Evolutionary conservation across 2,113 vertebrate genomes (phyloP), one percentile per base, ranked within the genome.

Genomic region (Oreocharis arfaki): DNA sequence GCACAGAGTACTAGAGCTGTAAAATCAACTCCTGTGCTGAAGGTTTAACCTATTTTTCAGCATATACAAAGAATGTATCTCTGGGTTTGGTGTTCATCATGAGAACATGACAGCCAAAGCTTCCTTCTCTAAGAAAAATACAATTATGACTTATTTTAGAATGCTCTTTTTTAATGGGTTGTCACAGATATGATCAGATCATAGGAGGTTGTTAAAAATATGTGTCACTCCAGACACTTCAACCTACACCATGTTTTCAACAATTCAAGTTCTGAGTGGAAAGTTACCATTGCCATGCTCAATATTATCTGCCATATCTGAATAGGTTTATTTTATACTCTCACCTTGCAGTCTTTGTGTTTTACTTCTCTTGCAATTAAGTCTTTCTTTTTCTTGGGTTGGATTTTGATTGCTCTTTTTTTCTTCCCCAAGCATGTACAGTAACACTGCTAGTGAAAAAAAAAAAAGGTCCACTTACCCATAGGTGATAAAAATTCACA

Each of bases 401-500:
- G 24, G 15, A 23, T 50, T 78, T 39, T n/a, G 20, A 27, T 27
- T 74, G 49, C 55, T 46, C 33, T 47, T 30, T 42, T 26, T 69
- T 53, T 24, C 57, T 84, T 73, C 71, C 84, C 63, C 23, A 82
- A 92, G 49, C 46, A 80, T 83, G 91, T 95, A 96, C 49, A 92
- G 82, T 53, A 68, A 71, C 89, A 91, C 77, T 88, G 74, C 59
- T 73, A 41, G 63, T 70, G 57, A 24, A 65, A 67, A 57, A 76
- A 80, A 92, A 91, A 63, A 91, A 68, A 79, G 28, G 92, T 64
- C 19, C 71, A 89, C 73, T 97, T 97, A 96, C 88, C 95, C 57
- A 13, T 59, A 96, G 88, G 97, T 65, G 82, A 98, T 98, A 98
- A 98, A 98, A 98, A 97, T 97, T 96, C 97, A 98, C 94, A 96